Evolutionary conservation across 2,888 invertebrate species (phyloP), one percentile per base, ranked within the genome.

Genomic region (Mactromeris polynyma): DNA sequence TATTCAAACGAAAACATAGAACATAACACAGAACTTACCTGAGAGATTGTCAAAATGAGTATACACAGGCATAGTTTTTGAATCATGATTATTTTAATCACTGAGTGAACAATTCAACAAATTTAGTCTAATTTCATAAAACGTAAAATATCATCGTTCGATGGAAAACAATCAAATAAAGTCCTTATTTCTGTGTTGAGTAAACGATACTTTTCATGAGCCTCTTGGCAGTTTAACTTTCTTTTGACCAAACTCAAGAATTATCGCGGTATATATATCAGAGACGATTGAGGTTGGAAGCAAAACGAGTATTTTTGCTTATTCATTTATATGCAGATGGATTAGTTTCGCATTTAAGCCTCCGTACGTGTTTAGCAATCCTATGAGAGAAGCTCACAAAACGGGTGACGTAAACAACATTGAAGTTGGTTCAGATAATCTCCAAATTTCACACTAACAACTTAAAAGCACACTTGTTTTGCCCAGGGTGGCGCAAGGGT

Each of bases 41-140:
- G 83, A 83, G 83, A 73, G 26, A 64, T 2, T 33, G 14, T 42
- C 11, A 73, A 0, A 73, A 83, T 83, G 83, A 83, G 83, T 83
- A 83, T 83, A 83, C 38, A 42, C 73, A 83, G 36, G 46, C 21
- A 83, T 40, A 42, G 3, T 31, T 82, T 82, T 11, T 26, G 31
- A 26, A 40, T 40, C 82, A 42, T 82, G 31, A 54, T 0, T 51
- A 46, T 26, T 17, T 73, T 73, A 26, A 58, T 33, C 73, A 73
- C 73, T 73, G 11, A 36, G 31, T 31, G 4, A 17, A 6, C 33
- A 19, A 26, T 73, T n/a, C 36, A 33, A 7, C 1, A 26, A 64
- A 26, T 64, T 54, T 21, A 26, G 0, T 64, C 0, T 64, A 26
- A 26, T 2, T 19, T 64, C 4, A 64, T 4, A 64, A 64, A 64